Evolutionary conservation across 2,113 vertebrate genomes (phyloP).

Genomic region (Macaca fascicularis): T2T-MFA8v1.1 NC_088395.1:125387001-125387500

Average conservation of each 20-base stretch:
- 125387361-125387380: neutral
- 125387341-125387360: neutral
- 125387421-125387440: neutral
- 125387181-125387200: neutral
- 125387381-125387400: neutral
- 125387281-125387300: neutral
- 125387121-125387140: neutral
- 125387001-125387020: neutral
- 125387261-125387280: neutral
- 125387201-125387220: neutral
- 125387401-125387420: neutral
- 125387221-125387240: neutral
- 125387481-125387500: neutral
- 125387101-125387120: neutral
- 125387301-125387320: neutral
- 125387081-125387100: neutral
- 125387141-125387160: neutral
- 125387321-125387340: neutral
- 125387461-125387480: neutral
- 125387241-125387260: neutral
- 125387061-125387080: neutral
- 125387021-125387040: neutral
- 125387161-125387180: neutral
- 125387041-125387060: neutral
- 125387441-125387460: neutral